Evolutionary conservation across 2,797 vertebrate species (phyloP).

Genomic region (Natrix natrix): DNA sequence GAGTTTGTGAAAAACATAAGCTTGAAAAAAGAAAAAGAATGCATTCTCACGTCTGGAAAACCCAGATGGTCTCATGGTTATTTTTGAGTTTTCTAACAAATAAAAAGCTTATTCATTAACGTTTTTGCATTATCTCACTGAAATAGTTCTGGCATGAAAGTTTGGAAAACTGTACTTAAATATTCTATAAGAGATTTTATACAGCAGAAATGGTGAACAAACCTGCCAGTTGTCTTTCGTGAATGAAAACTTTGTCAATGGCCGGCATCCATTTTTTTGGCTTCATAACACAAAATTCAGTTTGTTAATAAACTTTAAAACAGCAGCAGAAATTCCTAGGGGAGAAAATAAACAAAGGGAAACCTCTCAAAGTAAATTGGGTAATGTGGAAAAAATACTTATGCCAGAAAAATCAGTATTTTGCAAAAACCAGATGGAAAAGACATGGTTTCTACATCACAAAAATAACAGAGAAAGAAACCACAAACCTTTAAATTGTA

Average conservation of each 20-base stretch:
- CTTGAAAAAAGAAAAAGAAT: neutral
- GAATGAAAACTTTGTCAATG: constrained; percentile 23
- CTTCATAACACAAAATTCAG: constrained; percentile 9
- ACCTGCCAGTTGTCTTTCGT: neutral
- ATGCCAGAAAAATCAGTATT: constrained; percentile 16
- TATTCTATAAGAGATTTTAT: neutral
- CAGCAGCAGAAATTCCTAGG: constrained; percentile 27
- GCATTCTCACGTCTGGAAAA: constrained; percentile 4
- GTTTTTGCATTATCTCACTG: neutral
- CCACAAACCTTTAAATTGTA: neutral
- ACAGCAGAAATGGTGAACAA: neutral
- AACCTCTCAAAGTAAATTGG: neutral
- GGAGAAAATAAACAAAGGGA: neutral
- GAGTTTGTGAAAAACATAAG: neutral
- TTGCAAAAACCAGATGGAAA: neutral
- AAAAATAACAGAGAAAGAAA: neutral
- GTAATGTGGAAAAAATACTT: constrained; percentile 22
- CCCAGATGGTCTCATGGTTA: neutral
- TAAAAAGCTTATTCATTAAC: neutral
- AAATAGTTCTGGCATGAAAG: neutral
- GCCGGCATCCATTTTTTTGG: neutral
- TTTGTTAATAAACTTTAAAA: neutral
- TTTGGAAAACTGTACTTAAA: neutral
- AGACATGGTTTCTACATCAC: neutral
- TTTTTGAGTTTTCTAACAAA: neutral